Base-by-base conservation (phyloP, 2,888 invertebrate species). In the Apeira syringaria region DNA sequence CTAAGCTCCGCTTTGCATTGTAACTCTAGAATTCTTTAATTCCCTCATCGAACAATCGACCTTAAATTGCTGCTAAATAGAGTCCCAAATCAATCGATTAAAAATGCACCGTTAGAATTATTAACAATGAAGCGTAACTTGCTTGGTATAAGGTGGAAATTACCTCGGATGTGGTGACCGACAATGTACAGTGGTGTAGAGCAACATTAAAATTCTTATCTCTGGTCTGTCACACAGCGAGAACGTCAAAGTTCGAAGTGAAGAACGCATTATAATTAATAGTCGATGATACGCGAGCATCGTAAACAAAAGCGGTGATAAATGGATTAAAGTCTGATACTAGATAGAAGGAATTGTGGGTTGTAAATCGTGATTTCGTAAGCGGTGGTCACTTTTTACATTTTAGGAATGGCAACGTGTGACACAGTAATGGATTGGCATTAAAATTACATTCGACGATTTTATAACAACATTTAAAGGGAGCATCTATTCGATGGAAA, bases 261-360 rank as follows among this genome's bases (percentile, higher is more conserved):
- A 84, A 74, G 85, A 86, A 84, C 82, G 85, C 77, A 85, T 80
- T 77, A 81, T 88, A 89, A 89, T 88, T 89, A 88, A 89, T 89
- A 87, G 88, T 81, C 83, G 85, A 86, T 87, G 89, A 88, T 88
- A 87, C 82, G 82, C 81, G 68, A 79, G 85, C 82, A 84, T 86
- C 84, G 88, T 88, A 89, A 88, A 88, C 89, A 89, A 89, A 88
- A 85, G 85, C 82, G 62, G 80, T 89, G 88, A 89, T 89, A 88
- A 89, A 89, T 89, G 88, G 87, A 88, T 88, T 87, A 87, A 69
- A 72, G 67, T 51, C 65, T 84, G 83, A 82, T 88, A 88, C 76
- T 70, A 81, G 88, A 88, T 88, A 84, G 84, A 84, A 77, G 70
- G 74, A 74, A 72, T 70, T 74, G 79, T 80, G 73, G 80, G 80